phyloP scores from a whole-genome alignment of 2,113 vertebrate genomes.

The Dasyornis broadbenti region DNA sequence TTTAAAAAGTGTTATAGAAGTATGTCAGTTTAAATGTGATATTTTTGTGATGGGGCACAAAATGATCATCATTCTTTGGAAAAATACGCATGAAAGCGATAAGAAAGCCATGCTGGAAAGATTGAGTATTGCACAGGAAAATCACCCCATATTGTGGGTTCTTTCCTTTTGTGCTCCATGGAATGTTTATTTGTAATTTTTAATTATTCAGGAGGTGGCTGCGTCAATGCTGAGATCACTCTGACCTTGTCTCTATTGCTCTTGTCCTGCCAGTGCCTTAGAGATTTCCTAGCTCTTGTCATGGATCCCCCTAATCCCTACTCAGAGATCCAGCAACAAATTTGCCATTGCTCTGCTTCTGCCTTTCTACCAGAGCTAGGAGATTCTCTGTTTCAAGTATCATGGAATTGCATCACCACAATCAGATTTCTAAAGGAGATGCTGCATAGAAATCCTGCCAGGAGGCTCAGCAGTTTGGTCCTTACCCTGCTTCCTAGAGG shows the following conservation, averaged over 20 bases:
- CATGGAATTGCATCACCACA: not conserved
- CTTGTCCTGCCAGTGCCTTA: not conserved
- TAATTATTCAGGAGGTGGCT: not conserved
- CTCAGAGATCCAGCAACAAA: not conserved
- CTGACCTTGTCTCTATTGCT: not conserved
- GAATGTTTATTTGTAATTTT: not conserved
- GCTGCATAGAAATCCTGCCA: not conserved
- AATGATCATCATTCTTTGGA: not conserved
- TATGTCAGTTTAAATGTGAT: not conserved
- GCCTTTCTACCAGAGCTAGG: not conserved
- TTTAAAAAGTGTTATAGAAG: accelerated
- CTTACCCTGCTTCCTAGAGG: not conserved
- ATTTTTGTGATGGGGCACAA: not conserved
- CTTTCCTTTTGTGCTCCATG: not conserved
- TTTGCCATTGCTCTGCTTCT: not conserved
- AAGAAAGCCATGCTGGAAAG: not conserved
- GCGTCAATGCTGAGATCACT: not conserved
- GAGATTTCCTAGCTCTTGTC: not conserved
- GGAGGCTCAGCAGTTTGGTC: not conserved
- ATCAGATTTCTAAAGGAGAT: not conserved
- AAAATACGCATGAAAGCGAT: not conserved
- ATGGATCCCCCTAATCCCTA: not conserved
- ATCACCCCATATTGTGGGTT: not conserved
- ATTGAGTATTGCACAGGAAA: not conserved
- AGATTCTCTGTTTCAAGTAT: not conserved